Conservation (phyloP, 2,113 vertebrate species). For the Furnarius figulus region DNA sequence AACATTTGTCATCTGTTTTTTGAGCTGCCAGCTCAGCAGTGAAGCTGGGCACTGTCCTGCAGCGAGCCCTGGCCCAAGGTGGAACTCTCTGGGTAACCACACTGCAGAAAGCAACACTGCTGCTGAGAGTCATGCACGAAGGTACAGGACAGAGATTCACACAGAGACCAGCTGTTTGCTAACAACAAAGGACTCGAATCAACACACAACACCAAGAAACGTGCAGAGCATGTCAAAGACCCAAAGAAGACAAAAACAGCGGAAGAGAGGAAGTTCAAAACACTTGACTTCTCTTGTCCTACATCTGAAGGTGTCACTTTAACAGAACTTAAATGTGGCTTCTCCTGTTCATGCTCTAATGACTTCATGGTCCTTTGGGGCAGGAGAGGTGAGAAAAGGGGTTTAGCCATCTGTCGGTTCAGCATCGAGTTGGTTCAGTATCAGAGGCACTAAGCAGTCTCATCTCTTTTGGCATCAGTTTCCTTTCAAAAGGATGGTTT, state of each 20-base stretch:
- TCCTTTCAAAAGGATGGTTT: background rate
- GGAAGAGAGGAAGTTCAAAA: background rate
- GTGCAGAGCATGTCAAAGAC: slow-evolving; percentile 72
- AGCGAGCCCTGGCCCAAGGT: background rate
- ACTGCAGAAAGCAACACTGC: background rate
- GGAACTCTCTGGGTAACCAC: background rate
- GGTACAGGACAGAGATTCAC: background rate
- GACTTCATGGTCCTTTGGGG: background rate
- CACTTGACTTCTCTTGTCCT: slow-evolving; percentile 16
- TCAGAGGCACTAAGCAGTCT: slow-evolving; percentile 61
- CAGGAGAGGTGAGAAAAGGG: background rate
- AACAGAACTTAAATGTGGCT: background rate
- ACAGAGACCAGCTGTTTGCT: background rate
- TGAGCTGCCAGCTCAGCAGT: background rate
- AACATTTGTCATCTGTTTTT: background rate
- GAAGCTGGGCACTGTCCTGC: background rate
- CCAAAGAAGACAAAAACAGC: slow-evolving; percentile 25
- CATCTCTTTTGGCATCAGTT: slow-evolving; percentile 36
- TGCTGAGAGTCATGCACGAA: background rate
- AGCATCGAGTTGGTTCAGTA: background rate
- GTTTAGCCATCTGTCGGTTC: background rate
- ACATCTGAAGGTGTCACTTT: background rate
- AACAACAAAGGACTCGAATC: background rate
- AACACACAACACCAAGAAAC: slow-evolving; percentile 64
- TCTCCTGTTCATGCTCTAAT: slow-evolving; percentile 45